Percentiles rank a stretch among this genome's conserved stretches.
Conservation (phyloP, 2,113 vertebrate species). For the Tetrao urogallus region DNA sequence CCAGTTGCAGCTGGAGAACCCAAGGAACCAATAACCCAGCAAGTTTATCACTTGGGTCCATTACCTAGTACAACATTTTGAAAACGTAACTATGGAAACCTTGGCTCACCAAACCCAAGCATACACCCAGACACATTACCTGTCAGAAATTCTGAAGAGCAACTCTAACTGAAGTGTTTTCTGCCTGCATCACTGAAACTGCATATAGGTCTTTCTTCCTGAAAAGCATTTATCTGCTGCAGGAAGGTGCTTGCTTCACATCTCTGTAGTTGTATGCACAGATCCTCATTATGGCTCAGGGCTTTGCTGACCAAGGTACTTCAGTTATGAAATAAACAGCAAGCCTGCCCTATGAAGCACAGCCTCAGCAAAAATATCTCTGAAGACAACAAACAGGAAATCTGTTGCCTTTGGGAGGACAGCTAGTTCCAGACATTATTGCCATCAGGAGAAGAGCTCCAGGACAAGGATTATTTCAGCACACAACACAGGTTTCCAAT, state of each 20-base stretch:
- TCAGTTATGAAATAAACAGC: not conserved
- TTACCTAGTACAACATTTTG: not conserved
- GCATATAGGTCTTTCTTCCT: not conserved
- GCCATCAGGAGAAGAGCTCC: not conserved
- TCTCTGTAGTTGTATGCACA: not conserved
- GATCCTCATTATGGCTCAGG: fast-evolving
- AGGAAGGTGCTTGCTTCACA: not conserved
- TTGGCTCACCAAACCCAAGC: not conserved
- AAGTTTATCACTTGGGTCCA: not conserved
- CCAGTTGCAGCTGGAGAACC: not conserved
- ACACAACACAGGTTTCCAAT: not conserved
- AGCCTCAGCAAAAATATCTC: not conserved
- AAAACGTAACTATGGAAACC: not conserved
- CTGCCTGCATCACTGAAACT: fast-evolving
- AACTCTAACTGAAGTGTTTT: not conserved
- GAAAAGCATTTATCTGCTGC: not conserved
- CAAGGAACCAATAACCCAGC: not conserved
- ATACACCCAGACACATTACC: fast-evolving
- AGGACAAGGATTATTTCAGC: not conserved
- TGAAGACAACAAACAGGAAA: not conserved
- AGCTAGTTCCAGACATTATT: not conserved
- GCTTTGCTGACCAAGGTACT: not conserved
- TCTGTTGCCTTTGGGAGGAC: not conserved
- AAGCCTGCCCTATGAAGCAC: not conserved
- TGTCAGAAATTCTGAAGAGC: not conserved